These are phyloP conservation scores for Rhodinocichla rosea DNA, from an alignment of 2,113 vertebrate genomes.

Conservation along the genomic window DNA sequence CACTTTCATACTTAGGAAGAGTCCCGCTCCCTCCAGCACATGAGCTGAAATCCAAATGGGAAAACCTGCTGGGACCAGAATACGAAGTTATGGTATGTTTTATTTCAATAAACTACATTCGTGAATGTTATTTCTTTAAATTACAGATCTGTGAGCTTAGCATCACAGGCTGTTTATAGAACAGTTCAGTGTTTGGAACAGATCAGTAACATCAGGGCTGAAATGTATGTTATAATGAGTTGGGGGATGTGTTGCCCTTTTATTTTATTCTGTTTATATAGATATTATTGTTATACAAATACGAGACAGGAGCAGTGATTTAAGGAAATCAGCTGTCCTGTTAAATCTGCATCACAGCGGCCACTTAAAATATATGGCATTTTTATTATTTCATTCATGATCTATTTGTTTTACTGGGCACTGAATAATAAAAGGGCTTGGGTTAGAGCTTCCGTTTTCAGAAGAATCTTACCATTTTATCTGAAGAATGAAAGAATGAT, in stretches of 20 bases:
- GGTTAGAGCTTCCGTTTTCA: conserved; percentile 52
- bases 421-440: background rate
- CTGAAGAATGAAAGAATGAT: conserved; percentile 62
- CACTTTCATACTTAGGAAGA: conserved; percentile 59
- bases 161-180: background rate
- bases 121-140: conserved; percentile 44
- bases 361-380: conserved; percentile 51
- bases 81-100: conserved; percentile 90
- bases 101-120: conserved; percentile 14
- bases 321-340: conserved; percentile 25
- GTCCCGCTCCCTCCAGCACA: conserved; percentile 51
- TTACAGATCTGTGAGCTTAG: conserved; percentile 5
- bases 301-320: background rate
- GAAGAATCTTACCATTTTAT: conserved; percentile 54
- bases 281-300: background rate
- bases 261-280: background rate
- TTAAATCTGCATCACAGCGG: conserved; percentile 51
- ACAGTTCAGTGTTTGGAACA: background rate
- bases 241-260: background rate
- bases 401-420: conserved; percentile 63
- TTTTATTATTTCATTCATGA: conserved; percentile 67
- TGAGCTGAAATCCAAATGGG: conserved; percentile 86
- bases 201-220: conserved; percentile 9
- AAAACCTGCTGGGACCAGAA: conserved; percentile 85
- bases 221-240: conserved; percentile 1